Base-by-base conservation (phyloP, 2,797 vertebrate species). In the Anableps anableps region DNA sequence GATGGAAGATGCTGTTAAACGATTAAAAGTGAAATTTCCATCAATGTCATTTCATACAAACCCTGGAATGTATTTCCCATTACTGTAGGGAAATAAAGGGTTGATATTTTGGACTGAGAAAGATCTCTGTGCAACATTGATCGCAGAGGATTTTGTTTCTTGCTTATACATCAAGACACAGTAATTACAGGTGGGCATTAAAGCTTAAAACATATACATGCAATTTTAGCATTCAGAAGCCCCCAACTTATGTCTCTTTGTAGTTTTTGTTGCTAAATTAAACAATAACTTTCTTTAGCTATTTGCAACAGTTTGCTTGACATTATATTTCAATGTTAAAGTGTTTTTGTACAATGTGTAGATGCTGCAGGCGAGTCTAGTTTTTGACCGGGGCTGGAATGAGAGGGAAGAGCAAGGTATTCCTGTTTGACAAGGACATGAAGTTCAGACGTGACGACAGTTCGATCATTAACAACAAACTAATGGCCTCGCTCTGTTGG, bases 351-450 rank as follows among this genome's bases (percentile, higher is more conserved):
- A 71, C 19, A 51, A 71, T 17, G 11, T 81, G 60, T 38, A 45
- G 45, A 50, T 73, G 68, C 70, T 9, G 73, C 48, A 82, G 70
- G 81, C 29, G 51, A 14, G 76, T 66, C 13, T 60, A 38, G 43
- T 31, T 8, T 45, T 53, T 2, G 71, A 83, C 75, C 62, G 72
- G n/a, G 77, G 64, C 70, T 76, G 26, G 62, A 31, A 45, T 34
- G 55, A 36, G 26, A 72, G 34, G 62, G 53, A 60, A n/a, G 29
- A 47, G 62, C 66, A 51, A 77, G 66, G 75, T 78, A 85, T 86
- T 89, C 80, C 83, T 78, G 76, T 82, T 79, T 78, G 77, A 87
- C 60, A 0, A 80, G 72, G 17, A 68, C 8, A 68, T 11, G 60
- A 60, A 66, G 64, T 64, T 31, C 34, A 72, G 17, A 72, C 17